Evolutionary conservation across 2,113 vertebrate genomes (phyloP), one percentile per base, ranked within the genome.

Genomic region (Plotosus lineatus): DNA sequence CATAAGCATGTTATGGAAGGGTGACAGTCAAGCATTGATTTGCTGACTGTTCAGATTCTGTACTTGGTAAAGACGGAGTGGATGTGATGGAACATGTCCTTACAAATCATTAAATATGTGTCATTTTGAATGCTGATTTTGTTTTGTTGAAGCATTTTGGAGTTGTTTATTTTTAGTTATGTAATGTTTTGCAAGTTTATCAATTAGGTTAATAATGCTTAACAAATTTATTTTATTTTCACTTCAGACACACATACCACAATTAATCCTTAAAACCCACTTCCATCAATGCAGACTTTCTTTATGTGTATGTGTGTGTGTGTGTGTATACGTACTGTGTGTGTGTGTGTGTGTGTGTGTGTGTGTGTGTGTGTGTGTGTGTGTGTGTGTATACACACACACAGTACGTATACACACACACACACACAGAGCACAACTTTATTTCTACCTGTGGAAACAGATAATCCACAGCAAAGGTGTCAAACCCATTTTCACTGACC

Each of bases 21-120:
- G 89, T 87, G 87, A 91, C 89, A 89, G 88, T 85, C 87, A 72
- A 80, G 86, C 84, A 81, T 38, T 85, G 75, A 84, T 85, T 69
- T 88, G 91, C 91, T 92, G 91, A 92, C 89, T 88, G 85, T 84
- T 90, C 84, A 86, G 86, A 88, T 92, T 92, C 86, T 83, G 83
- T 81, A 72, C 51, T 87, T 88, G 87, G 81, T 82, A 84, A 88
- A 86, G 75, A 72, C 73, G 86, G 85, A 90, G 90, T 88, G 90
- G 88, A 87, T 86, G 88, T 86, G 86, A 88, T 74, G 82, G 84
- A 88, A 85, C 79, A 88, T 84, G 86, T 79, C 88, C 84, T 89
- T 89, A 87, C 84, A 23, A 50, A 80, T 84, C 46, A 63, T 73
- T 80, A 72, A 48, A 68, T n/a, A 69, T 3, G 36, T 40, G 63